Evolutionary conservation across 2,113 vertebrate species (phyloP), one percentile per base, ranked within the genome.

Genomic region (Hassar affinis): DNA sequence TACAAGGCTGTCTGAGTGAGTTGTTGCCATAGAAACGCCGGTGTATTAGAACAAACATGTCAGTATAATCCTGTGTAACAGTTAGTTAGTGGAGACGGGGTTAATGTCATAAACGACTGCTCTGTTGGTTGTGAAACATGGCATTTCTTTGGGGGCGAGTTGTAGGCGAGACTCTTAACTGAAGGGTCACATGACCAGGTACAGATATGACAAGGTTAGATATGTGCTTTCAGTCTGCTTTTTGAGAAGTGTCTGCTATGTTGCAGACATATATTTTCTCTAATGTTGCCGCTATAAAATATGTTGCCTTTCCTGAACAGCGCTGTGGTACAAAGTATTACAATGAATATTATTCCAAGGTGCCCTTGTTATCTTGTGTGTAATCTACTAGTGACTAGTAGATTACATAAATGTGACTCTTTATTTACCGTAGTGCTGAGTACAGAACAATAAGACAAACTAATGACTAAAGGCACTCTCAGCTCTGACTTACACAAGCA

Each of bases 401-500:
- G 6, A 68, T 38, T 47, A 68, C 20, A 27, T 22, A 7, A 14
- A 14, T 14, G 0, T 25, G 42, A 47, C 7, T 49, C 38, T 27
- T 61, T 75, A 75, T 82, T 42, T 79, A 79, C 14, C 42, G 0
- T 47, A 33, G 45, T 74, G 9, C 15, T 49, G 54, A 38, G 49
- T 27, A 72, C 18, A 47, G 80, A 49, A 82, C 10, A 75, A 74
- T 22, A 38, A 75, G 18, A 27, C 57, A 62, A 83, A 49, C 57
- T 64, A 45, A n/a, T 59, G n/a, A 59, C 35, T 59, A 27, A 51
- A 30, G 22, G 27, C 27, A 42, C 3, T 71, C 64, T 25, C 30
- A 30, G 47, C 54, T 20, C 51, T 56, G 27, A 25, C 33, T 57
- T n/a, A 74, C 17, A 59, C 15, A 74, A 57, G 57, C 35, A 82